Conservation (phyloP, 2,888 invertebrate genomes). For the Scaptomyza flava region DNA sequence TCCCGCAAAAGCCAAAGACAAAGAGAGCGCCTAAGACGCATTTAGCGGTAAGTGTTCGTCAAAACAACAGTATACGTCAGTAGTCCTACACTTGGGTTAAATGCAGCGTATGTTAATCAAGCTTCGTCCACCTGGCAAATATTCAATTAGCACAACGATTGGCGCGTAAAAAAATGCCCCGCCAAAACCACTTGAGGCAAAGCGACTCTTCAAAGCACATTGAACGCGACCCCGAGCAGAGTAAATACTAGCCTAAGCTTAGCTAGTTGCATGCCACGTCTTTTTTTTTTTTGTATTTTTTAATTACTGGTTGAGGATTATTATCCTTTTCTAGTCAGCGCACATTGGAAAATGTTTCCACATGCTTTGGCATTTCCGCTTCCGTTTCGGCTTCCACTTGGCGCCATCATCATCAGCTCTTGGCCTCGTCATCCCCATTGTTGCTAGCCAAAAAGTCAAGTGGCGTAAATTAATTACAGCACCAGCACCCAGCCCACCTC, state of each 20-base stretch:
- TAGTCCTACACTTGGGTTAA: constrained; percentile 35
- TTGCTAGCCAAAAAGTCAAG: constrained; percentile 71
- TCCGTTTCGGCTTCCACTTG: constrained; percentile 64
- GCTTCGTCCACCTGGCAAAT: constrained; percentile 61
- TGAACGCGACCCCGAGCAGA: constrained; percentile 30
- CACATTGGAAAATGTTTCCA: constrained; percentile 78
- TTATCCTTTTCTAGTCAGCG: constrained; percentile 39
- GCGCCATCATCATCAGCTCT: constrained; percentile 55
- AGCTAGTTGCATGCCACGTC: constrained; percentile 44
- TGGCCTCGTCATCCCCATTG: constrained; percentile 47
- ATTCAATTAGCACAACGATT: constrained; percentile 74
- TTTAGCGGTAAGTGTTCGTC: constrained; percentile 65
- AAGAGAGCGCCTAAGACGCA: constrained; percentile 44
- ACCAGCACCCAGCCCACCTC: constrained; percentile 26
- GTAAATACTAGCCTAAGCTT: constrained; percentile 28
- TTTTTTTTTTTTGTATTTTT: constrained; percentile 21
- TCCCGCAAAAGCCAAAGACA: constrained; percentile 23
- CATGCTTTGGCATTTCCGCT: constrained; percentile 74
- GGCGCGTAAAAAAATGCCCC: constrained; percentile 65
- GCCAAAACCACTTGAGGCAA: constrained; percentile 40
- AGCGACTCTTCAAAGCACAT: constrained; percentile 49
- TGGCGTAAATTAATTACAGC: constrained; percentile 79
- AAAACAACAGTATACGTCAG: constrained; percentile 30
- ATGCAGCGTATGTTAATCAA: constrained; percentile 58
- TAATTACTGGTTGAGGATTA: constrained; percentile 63